These are phyloP conservation scores for Thelaira solivaga DNA, from an alignment of 2,888 invertebrate genomes.

Conservation along the genomic window DNA sequence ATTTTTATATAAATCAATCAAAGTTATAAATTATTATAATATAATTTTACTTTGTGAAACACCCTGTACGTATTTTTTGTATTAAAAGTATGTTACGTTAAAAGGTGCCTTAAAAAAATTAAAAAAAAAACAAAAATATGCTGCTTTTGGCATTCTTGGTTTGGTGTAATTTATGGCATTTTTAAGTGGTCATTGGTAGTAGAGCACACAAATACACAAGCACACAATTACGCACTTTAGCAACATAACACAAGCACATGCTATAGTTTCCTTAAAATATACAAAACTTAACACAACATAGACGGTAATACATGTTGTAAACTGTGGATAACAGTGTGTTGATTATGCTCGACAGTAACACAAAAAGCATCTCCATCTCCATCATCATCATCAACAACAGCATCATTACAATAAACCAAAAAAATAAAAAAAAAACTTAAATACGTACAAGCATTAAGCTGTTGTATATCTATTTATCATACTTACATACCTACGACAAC, in stretches of 20 bases:
- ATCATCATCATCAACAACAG: not conserved
- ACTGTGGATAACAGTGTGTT: slow-evolving; percentile 13
- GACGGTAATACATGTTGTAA: slow-evolving; percentile 8
- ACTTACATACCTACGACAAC: too few relatives aligned
- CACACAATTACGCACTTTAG: not conserved
- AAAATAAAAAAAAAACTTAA: too few relatives aligned
- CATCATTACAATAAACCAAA: not conserved
- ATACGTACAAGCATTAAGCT: too few relatives aligned
- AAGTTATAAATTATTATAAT: too few relatives aligned
- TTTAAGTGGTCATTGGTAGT: slow-evolving; percentile 46
- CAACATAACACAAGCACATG: too few relatives aligned
- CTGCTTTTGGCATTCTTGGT: slow-evolving; percentile 50
- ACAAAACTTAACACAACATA: not conserved
- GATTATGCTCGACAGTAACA: slow-evolving; percentile 11
- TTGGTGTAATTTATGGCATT: slow-evolving; percentile 52
- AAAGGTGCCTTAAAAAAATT: not conserved
- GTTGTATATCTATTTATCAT: too few relatives aligned
- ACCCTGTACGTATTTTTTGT: too few relatives aligned
- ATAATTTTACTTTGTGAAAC: too few relatives aligned
- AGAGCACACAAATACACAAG: not conserved
- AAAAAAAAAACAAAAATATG: not conserved
- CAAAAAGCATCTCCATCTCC: not conserved
- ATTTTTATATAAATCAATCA: too few relatives aligned
- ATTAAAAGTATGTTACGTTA: too few relatives aligned
- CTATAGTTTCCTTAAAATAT: too few relatives aligned